These are phyloP conservation scores for Calosoma granatense DNA, from an alignment of 1,140 invertebrate genomes.

Conservation along the genomic window DNA sequence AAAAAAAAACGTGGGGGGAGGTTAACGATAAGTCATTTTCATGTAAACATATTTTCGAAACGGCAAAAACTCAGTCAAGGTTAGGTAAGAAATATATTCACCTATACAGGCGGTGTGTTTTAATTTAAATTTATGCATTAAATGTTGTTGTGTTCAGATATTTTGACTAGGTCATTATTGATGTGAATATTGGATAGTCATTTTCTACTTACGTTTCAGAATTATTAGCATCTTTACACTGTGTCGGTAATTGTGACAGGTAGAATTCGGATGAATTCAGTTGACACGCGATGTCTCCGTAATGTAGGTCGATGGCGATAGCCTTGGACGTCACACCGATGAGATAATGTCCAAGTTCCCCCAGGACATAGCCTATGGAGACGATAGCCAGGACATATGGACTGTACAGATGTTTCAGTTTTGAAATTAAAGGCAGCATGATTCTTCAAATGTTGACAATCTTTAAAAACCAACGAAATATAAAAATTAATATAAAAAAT, in stretches of 20 bases:
- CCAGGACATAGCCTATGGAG: conserved; percentile 70
- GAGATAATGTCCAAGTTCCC: conserved; percentile 77
- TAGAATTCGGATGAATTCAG: conserved; percentile 51
- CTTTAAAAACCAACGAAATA: no score
- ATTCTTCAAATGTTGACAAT: no score
- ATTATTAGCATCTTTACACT: conserved; percentile 53
- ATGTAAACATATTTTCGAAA: no score
- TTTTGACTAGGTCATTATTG: no score
- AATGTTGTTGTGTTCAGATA: no score
- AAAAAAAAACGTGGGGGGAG: no score
- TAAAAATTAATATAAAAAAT: no score
- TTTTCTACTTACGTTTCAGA: conserved; percentile 44
- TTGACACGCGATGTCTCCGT: conserved; percentile 80
- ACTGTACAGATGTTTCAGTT: conserved; percentile 58
- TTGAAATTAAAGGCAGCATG: conserved; percentile 39
- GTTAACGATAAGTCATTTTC: no score
- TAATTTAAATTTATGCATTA: no score
- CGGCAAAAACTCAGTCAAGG: no score
- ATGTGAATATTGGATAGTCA: neutral
- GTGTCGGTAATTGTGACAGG: conserved; percentile 46
- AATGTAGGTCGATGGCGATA: conserved; percentile 73
- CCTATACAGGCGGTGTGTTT: no score
- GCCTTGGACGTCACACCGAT: conserved; percentile 81
- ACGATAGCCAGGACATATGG: conserved; percentile 66
- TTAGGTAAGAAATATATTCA: no score